Base-by-base conservation (phyloP, 2,888 invertebrate species). In the Dione juno region DNA sequence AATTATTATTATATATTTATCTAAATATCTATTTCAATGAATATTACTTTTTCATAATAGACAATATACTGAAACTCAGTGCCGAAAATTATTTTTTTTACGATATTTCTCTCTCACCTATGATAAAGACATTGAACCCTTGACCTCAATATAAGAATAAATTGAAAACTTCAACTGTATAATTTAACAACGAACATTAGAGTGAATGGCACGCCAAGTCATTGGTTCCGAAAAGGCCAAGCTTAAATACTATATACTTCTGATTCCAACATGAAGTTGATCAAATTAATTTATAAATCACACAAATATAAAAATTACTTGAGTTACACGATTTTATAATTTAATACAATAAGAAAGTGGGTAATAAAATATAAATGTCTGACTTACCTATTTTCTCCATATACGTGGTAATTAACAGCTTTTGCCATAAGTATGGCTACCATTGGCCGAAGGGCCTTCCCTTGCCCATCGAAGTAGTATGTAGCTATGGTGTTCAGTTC, bases 401-500 rank as follows among this genome's bases (percentile, higher is more conserved):
- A 95, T 83, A 97, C 94, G 93, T 98, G 98, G 90, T 96, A 96
- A 94, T 98, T 98, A 89, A 98, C 95, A 79, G 99, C 98, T 90
- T 97, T 95, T 78, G 98, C 97, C 97, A 99, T 98, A 69, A 99
- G 95, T 85, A 98, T 95, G 67, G 97, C 96, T 66, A 99, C 96
- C 96, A 98, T 97, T 65, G 99, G 99, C 86, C 99, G 95, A 79
- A 99, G 94, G 78, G 98, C 97, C 94, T 99, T 99, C 82, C 99
- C 99, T 89, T 98, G 97, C 74, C 99, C 99, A 92, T 98, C 98
- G 94, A 99, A 99, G 94, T 99, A 99, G 93, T 99, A 99, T 84
- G 97, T 97, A 74, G 99, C 96, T 93, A 99, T 98, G 87, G 96
- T 96, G 90, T 96, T 96, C 86, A 99, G 94, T 92, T 98, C 97